These are phyloP conservation scores for Coluber constrictor DNA, from an alignment of 2,797 vertebrate species.

Conservation along the genomic window DNA sequence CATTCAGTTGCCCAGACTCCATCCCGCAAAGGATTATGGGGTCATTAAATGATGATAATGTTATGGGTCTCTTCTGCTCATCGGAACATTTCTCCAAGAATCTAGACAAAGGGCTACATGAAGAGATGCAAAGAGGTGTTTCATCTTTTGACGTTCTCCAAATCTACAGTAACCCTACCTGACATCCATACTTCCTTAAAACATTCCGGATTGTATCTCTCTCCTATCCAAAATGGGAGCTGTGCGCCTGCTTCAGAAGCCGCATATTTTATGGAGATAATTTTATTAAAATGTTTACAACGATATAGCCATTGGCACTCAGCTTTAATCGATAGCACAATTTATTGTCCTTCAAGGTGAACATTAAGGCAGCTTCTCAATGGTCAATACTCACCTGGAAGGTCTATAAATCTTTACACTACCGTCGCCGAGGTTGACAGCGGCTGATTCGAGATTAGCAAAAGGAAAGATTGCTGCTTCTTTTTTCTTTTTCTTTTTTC, in stretches of 20 bases:
- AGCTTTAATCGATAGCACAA: slow-evolving; percentile 70
- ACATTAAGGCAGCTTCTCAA: slow-evolving; percentile 71
- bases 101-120: background rate
- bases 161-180: background rate
- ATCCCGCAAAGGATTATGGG: too few relatives aligned
- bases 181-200: background rate
- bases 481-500: background rate
- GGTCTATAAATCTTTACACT: slow-evolving; percentile 79
- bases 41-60: too few relatives aligned
- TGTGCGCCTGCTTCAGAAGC: slow-evolving; percentile 36
- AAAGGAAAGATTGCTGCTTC: slow-evolving; percentile 73
- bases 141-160: background rate
- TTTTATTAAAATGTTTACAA: slow-evolving; percentile 76
- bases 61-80: background rate
- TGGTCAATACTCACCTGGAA: slow-evolving; percentile 75
- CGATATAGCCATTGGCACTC: slow-evolving; percentile 75
- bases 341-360: slow-evolving; percentile 78
- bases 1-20: too few relatives aligned
- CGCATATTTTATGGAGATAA: slow-evolving; percentile 72
- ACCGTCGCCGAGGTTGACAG: slow-evolving; percentile 70
- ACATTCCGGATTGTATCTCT: background rate
- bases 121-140: background rate
- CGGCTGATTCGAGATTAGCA: slow-evolving; percentile 73
- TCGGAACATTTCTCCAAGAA: background rate
- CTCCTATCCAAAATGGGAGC: background rate